Conservation (phyloP, 2,888 invertebrate species). For the Rhagium mordax region DNA sequence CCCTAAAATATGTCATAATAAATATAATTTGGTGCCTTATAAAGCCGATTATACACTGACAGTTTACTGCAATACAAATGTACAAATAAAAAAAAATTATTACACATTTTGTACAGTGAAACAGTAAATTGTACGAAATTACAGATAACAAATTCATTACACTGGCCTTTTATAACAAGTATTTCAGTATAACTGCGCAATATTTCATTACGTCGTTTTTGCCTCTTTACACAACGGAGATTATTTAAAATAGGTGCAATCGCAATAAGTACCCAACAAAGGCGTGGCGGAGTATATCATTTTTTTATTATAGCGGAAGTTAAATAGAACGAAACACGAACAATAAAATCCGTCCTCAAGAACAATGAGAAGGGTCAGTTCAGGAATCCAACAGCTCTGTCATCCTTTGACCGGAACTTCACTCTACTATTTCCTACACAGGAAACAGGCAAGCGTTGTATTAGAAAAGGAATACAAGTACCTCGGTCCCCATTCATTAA, state of each 20-base stretch:
- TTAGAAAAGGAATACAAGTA: conserved; percentile 11
- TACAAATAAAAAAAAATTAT: too few species aligned
- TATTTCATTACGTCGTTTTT: too few species aligned
- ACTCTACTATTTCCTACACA: conserved; percentile 37
- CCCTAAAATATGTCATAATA: too few species aligned
- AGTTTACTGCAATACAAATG: too few species aligned
- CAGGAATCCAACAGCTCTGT: conserved; percentile 51
- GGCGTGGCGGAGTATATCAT: neutral
- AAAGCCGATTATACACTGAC: too few species aligned
- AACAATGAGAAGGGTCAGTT: conserved; percentile 57
- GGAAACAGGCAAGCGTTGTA: neutral
- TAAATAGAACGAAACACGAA: conserved; percentile 43
- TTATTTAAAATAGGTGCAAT: neutral
- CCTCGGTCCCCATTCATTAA: neutral
- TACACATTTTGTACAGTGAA: too few species aligned
- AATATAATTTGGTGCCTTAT: too few species aligned
- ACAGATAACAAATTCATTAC: too few species aligned
- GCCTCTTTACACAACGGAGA: too few species aligned
- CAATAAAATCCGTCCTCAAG: conserved; percentile 49
- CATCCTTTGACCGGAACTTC: conserved; percentile 55
- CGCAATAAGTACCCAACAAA: neutral
- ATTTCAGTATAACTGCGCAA: too few species aligned
- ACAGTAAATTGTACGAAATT: too few species aligned
- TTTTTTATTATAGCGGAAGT: conserved; percentile 48
- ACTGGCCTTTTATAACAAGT: too few species aligned